Evolutionary conservation across 2,888 invertebrate species (phyloP).

Genomic region (Pandemis heparana): DNA sequence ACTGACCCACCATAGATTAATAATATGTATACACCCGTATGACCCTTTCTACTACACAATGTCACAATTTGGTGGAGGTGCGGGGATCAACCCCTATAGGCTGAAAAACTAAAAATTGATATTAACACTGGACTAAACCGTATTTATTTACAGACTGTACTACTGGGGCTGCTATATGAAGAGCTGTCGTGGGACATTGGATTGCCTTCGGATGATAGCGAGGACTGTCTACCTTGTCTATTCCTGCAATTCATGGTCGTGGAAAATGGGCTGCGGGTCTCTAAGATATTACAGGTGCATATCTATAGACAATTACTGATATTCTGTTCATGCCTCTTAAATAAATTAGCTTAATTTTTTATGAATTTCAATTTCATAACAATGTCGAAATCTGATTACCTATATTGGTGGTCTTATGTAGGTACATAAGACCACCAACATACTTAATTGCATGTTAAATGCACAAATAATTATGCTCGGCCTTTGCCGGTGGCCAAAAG

Average conservation of each 20-base stretch:
- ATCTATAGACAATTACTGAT: neutral
- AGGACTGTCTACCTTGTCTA: constrained; percentile 96
- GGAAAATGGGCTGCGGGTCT: constrained; percentile 91
- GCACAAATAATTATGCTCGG: neutral
- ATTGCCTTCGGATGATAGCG: constrained; percentile 93
- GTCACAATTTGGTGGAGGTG: no score
- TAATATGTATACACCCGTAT: no score
- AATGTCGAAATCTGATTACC: no score
- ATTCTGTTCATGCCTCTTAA: neutral
- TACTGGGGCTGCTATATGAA: constrained; percentile 94
- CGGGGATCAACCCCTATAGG: no score
- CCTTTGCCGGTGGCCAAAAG: no score
- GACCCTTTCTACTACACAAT: no score
- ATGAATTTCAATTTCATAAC: no score
- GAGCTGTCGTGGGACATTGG: constrained; percentile 97
- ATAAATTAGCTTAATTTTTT: no score
- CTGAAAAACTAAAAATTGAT: neutral
- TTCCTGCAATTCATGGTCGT: constrained; percentile 95
- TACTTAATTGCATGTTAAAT: neutral
- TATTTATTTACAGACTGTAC: constrained; percentile 87
- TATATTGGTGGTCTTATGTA: no score
- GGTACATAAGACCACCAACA: no score
- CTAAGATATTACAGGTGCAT: constrained; percentile 90
- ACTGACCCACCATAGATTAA: no score
- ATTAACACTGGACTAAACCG: neutral